Evolutionary conservation across 2,888 invertebrate species (phyloP), one percentile per base, ranked within the genome.

Genomic region (Caenorhabditis macrosperma): DNA sequence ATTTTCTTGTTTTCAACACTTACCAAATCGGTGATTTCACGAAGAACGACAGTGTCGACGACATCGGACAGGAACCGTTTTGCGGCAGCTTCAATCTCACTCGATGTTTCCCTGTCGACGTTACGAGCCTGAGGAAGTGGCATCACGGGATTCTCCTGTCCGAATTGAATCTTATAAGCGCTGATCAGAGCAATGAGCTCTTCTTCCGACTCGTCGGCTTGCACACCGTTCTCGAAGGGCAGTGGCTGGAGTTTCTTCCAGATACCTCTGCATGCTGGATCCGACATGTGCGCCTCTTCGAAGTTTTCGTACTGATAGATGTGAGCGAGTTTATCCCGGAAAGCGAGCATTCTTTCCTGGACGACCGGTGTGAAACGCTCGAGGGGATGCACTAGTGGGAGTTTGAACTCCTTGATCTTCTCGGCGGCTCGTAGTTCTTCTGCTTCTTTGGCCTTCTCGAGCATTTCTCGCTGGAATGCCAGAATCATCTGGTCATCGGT

Each of bases 241-340:
- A 64, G 4, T 5, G 72, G 72, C 6, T 33, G 24, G 5, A 72
- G 12, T n/a, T 50, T 55, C 20, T 41, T 64, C 24, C 22, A 57
- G 6, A 72, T 35, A 12, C 54, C 63, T 0, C 64, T 46, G n/a
- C 46, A 64, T 17, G 57, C 57, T 20, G 72, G 72, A 41, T 72
- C 72, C 1, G 28, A 44, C 55, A 72, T 57, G 24, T 72, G 24
- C 0, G 22, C 20, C 22, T 28, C 33, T 22, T 72, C 72, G 35
- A 72, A 72, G 20, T 64, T 50, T 35, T 72, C 64, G 24, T 72
- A 72, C 38, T 57, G 63, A 38, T 35, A 63, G 41, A 55, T 6
- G 2, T 22, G 61, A 2, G 72, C 63, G 5, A 72, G 46, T 30
- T 48, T 35, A 2, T 57, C 17, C 0, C 72, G 55, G 57, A 72